Base-by-base conservation (phyloP, 2,113 vertebrate species). In the Triplophysa rosa region DNA sequence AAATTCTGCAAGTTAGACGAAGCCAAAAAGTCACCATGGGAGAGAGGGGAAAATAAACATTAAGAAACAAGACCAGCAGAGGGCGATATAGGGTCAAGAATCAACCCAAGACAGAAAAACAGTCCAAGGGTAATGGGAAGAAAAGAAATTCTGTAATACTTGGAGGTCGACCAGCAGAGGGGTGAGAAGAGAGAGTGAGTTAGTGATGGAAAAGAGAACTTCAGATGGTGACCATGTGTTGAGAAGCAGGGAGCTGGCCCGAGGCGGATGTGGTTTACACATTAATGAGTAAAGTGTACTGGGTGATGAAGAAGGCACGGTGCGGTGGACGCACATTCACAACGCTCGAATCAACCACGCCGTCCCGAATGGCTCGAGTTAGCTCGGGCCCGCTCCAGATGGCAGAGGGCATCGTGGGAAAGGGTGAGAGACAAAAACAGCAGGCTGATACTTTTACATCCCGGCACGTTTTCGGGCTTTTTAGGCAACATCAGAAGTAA, bases 201-300 rank as follows among this genome's bases (percentile, higher is more conserved):
- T 67, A 61, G 85, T 80, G 88, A 45, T 2, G 78, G 64, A 68
- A 86, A 37, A 86, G 88, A 85, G 56, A 77, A 74, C 65, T 86
- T 92, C 87, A 92, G 90, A 93, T 93, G 89, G 91, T 88, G 88
- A 91, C 91, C 93, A 93, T 93, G 90, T 94, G 92, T 91, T 7
- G 84, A 76, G 84, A 83, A 90, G 87, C 84, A 1, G 56, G 80
- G 69, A 26, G 69, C 64, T 33, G 65, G 77, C 81, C 79, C 37
- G 59, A 88, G 91, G 89, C 89, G 90, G 88, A 90, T 92, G 92
- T 89, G 90, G 90, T 91, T 82, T 86, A 83, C 81, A 88, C 85
- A 85, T 85, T 90, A 93, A 93, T 93, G 90, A 90, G 89, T 88
- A 89, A 92, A 92, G 91, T 91, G 85, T 87, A 86, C 84, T 76